These are phyloP conservation scores for Nipponia nippon DNA, from an alignment of 2,113 vertebrate species.

Conservation along the genomic window DNA sequence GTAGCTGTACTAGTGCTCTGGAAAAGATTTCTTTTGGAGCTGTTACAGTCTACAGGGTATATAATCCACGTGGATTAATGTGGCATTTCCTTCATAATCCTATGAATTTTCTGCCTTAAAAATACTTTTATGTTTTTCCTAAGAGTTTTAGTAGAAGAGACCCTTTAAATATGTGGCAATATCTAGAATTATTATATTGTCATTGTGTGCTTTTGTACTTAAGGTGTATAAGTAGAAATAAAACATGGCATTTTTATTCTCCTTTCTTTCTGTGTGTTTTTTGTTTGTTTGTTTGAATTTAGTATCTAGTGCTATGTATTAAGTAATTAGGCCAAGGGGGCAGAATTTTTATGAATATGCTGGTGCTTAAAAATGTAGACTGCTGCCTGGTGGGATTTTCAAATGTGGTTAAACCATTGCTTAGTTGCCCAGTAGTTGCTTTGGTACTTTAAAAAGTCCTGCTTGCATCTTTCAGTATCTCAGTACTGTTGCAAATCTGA, in stretches of 20 bases:
- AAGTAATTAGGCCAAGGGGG: neutral
- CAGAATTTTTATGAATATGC: neutral
- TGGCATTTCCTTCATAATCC: conserved; percentile 29
- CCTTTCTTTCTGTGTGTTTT: neutral
- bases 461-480: neutral
- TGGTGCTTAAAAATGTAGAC: neutral
- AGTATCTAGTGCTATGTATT: neutral
- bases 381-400: neutral
- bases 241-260: neutral
- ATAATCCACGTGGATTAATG: neutral
- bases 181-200: neutral
- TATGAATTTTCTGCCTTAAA: neutral
- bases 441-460: neutral
- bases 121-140: neutral
- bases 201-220: neutral
- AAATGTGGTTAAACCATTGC: neutral
- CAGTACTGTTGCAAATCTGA: neutral
- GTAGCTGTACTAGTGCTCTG: neutral
- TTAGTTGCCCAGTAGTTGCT: neutral
- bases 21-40: conserved; percentile 19
- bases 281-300: neutral
- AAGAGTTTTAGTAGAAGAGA: neutral
- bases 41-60: neutral
- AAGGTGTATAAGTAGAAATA: neutral
- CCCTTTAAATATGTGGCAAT: neutral